Evolutionary conservation across 2,888 invertebrate species (phyloP).

Genomic region (Elysia crispata): DNA sequence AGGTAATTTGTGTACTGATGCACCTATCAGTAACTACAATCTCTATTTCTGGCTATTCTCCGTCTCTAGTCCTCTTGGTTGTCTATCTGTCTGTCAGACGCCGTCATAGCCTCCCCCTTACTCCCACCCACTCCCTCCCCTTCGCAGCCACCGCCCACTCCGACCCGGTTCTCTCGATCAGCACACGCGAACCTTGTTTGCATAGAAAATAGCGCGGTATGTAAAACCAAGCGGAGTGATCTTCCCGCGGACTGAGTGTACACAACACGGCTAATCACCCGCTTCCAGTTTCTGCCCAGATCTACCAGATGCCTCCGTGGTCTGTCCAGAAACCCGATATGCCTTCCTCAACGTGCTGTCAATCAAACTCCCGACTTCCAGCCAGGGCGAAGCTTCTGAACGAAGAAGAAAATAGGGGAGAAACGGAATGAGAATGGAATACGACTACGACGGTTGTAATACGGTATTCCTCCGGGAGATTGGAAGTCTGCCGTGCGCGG

Average conservation of each 20-base stretch:
- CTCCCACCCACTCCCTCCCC: no score
- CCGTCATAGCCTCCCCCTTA: no score
- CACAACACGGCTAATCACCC: conserved; percentile 43
- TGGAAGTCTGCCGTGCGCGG: neutral
- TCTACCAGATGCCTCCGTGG: conserved; percentile 20
- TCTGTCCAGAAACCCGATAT: conserved; percentile 33
- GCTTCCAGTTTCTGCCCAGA: conserved; percentile 30
- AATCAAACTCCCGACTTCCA: conserved; percentile 25
- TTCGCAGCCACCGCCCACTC: no score
- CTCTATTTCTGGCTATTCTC: no score
- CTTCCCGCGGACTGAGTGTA: conserved; percentile 20
- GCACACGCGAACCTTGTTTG: conserved; percentile 39
- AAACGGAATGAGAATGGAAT: neutral
- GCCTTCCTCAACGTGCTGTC: conserved; percentile 39
- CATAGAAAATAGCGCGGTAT: conserved; percentile 39
- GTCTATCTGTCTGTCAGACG: no score
- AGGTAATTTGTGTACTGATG: no score
- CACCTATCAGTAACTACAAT: no score
- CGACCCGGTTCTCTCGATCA: neutral
- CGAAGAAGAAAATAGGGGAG: conserved; percentile 33
- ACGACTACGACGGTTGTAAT: neutral
- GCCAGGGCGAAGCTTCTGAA: conserved; percentile 39
- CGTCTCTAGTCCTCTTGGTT: no score
- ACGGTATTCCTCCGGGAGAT: neutral
- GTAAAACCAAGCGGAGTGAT: conserved; percentile 38